Percentiles rank a stretch among this genome's conserved stretches.
Evolutionary conservation across 2,113 vertebrate genomes (phyloP).

Genomic region (Aepyceros melampus): DNA sequence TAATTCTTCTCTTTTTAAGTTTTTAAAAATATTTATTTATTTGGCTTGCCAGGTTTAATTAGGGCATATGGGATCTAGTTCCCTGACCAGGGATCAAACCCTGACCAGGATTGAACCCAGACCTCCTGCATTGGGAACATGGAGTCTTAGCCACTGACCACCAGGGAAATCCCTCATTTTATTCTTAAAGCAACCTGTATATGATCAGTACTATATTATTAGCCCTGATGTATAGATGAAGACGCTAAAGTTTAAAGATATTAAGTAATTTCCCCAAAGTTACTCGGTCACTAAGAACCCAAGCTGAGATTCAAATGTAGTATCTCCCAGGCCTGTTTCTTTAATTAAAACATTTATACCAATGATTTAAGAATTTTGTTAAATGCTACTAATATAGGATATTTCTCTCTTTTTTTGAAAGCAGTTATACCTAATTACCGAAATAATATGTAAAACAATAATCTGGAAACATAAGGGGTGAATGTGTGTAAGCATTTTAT

Average conservation of each 20-base stretch:
- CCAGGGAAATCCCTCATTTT: not conserved
- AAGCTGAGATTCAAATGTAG: not conserved
- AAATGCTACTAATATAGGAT: not conserved
- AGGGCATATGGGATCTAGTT: not conserved
- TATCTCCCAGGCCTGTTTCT: not conserved
- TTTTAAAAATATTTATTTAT: not conserved
- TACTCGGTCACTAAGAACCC: not conserved
- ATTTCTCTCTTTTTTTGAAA: conserved; percentile 28
- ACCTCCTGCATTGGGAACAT: not conserved
- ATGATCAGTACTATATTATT: not conserved
- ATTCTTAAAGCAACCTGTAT: not conserved
- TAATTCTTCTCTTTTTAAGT: not conserved
- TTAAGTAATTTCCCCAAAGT: not conserved
- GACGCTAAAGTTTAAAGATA: not conserved
- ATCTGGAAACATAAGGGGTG: not conserved
- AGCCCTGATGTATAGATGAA: not conserved
- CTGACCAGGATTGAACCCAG: not conserved
- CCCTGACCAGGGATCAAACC: not conserved
- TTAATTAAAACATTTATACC: conserved; percentile 4
- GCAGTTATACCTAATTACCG: not conserved
- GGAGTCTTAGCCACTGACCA: not conserved
- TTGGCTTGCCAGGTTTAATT: not conserved
- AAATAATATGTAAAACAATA: not conserved
- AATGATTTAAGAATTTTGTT: not conserved
- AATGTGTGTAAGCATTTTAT: not conserved